Evolutionary conservation across 2,797 vertebrate species (phyloP).

Genomic region (Florisuga fusca): DNA sequence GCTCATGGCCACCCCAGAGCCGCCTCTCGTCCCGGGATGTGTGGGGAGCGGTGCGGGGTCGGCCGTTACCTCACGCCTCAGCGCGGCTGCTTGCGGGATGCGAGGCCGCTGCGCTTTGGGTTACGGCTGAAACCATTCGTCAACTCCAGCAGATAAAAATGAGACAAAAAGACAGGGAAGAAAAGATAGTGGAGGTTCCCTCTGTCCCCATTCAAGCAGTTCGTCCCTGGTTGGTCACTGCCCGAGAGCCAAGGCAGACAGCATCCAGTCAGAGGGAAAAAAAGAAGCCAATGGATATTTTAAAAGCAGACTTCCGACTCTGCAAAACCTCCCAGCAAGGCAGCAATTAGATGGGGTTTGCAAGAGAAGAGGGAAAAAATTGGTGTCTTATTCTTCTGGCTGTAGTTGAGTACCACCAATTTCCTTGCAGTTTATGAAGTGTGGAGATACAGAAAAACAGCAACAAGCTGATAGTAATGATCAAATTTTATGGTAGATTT

Average conservation of each 20-base stretch:
- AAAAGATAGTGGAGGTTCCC: background rate
- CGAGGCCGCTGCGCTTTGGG: background rate
- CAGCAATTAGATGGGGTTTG: background rate
- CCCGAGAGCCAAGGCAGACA: background rate
- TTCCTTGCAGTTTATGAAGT: fast-evolving
- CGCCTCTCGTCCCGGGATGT: too few relatives aligned
- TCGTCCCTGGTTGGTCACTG: background rate
- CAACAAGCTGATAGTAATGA: background rate
- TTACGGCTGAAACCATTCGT: fast-evolving
- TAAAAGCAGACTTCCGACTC: background rate
- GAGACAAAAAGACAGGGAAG: fast-evolving
- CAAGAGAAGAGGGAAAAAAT: fast-evolving
- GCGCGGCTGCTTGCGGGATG: background rate
- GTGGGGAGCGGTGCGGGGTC: background rate
- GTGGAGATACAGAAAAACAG: fast-evolving
- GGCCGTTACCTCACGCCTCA: background rate
- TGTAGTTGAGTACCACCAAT: background rate
- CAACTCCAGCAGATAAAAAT: background rate
- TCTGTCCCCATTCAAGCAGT: background rate
- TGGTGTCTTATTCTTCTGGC: background rate
- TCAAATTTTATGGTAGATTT: background rate
- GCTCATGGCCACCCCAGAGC: too few relatives aligned
- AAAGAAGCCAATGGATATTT: background rate
- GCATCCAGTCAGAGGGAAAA: background rate
- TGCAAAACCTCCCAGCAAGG: background rate